Percentiles rank a stretch among this genome's conserved stretches.
These are phyloP conservation scores for Yponomeuta plumbellus DNA, from an alignment of 2,888 invertebrate species.

Conservation along the genomic window DNA sequence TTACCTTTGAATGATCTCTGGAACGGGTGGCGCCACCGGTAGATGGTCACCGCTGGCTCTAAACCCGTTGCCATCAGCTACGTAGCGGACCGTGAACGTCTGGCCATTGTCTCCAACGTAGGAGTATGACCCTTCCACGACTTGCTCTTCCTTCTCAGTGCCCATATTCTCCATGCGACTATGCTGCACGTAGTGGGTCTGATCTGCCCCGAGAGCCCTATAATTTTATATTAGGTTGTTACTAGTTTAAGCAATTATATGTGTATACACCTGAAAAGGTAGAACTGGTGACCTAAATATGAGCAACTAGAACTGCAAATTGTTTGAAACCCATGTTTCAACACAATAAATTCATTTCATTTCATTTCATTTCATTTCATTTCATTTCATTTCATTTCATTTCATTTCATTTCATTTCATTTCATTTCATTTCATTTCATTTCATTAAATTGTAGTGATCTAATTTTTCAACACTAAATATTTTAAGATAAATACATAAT, in stretches of 20 bases:
- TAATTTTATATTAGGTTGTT: constrained; percentile 22
- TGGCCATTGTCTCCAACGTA: constrained; percentile 79
- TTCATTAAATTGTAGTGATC: neutral
- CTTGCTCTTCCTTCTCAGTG: constrained; percentile 76
- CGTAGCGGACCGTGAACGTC: constrained; percentile 79
- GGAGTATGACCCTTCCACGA: constrained; percentile 79
- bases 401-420: no score
- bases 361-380: no score
- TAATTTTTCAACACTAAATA: no score
- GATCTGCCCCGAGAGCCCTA: constrained; percentile 70
- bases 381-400: no score
- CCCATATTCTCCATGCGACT: constrained; percentile 76
- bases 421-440: no score
- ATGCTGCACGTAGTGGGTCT: constrained; percentile 72
- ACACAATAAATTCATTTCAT: no score
- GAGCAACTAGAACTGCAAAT: no score
- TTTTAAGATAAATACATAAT: no score
- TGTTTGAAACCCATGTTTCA: no score
- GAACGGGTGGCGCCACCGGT: constrained; percentile 85
- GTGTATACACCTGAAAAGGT: no score
- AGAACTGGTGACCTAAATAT: no score
- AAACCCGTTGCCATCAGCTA: constrained; percentile 87
- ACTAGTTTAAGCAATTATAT: no score
- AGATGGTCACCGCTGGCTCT: constrained; percentile 85
- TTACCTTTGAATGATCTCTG: constrained; percentile 80